Evolutionary conservation across 64 coral and sea anemone species (phyloP).

Genomic region (Dendronephthya gigantea): DNA sequence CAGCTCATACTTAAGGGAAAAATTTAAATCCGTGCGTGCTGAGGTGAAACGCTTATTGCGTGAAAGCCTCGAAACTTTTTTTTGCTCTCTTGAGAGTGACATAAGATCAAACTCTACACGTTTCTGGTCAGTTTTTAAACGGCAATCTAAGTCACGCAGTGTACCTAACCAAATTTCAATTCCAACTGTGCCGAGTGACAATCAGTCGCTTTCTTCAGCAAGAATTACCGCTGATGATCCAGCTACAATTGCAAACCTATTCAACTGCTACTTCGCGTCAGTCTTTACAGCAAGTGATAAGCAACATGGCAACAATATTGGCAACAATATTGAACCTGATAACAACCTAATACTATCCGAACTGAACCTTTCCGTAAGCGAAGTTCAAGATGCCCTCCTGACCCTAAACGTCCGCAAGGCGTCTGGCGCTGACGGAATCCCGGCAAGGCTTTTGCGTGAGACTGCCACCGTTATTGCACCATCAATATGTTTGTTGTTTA

Average conservation of each 20-base stretch:
- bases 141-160: slow-evolving; percentile 24
- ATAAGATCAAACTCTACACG: slow-evolving; percentile 22
- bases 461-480: not conserved
- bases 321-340: not conserved
- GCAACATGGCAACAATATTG: not conserved
- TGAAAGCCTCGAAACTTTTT: slow-evolving; percentile 23
- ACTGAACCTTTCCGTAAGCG: not conserved
- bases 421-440: slow-evolving; percentile 8
- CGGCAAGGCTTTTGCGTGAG: not conserved
- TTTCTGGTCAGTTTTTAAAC: slow-evolving; percentile 39
- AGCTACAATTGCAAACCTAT: not conserved
- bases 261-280: not conserved
- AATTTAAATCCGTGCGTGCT: slow-evolving; percentile 20
- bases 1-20: not conserved
- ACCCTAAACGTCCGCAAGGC: not conserved
- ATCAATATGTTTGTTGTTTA: slow-evolving; percentile 15
- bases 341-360: not conserved
- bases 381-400: slow-evolving; percentile 4
- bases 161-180: not conserved
- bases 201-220: not conserved
- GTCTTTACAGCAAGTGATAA: not conserved
- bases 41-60: slow-evolving; percentile 13
- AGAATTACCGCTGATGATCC: not conserved
- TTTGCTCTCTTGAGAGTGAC: slow-evolving; percentile 3
- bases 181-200: not conserved